phyloP scores from a whole-genome alignment of 1,140 invertebrate species.

The Brachionus calyciflorus region DNA sequence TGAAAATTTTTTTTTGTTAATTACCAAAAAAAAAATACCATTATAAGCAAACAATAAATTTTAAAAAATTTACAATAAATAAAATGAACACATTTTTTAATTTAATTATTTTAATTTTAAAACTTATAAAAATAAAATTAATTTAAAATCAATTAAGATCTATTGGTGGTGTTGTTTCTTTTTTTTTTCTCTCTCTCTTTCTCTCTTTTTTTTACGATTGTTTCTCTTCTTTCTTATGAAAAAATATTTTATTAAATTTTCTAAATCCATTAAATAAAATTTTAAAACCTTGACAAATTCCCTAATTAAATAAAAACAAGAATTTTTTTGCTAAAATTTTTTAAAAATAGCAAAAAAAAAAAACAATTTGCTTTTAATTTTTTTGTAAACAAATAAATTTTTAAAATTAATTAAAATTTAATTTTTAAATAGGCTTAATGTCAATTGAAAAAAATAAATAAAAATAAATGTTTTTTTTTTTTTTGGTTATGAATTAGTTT shows the following conservation, averaged over 20 bases:
- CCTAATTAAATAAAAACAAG: constrained; percentile 17
- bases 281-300: constrained; percentile 35
- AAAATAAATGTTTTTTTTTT: too few species aligned
- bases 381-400: constrained; percentile 39
- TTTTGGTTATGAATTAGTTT: too few species aligned
- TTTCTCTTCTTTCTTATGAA: too few species aligned
- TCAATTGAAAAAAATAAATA: too few species aligned
- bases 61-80: background rate
- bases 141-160: constrained; percentile 30
- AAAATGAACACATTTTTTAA: constrained; percentile 3
- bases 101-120: constrained; percentile 16
- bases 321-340: constrained; percentile 24
- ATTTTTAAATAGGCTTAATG: constrained; percentile 2
- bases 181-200: background rate
- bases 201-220: background rate
- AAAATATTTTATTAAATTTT: background rate
- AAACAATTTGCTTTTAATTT: background rate
- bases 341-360: too few species aligned
- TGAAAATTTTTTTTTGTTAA: background rate
- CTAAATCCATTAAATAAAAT: background rate
- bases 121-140: constrained; percentile 27
- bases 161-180: background rate
- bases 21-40: constrained; percentile 15
- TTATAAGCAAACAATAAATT: background rate
- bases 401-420: constrained; percentile 21